These are phyloP conservation scores for Ormia ochracea DNA, from an alignment of 2,888 invertebrate species.

Conservation along the genomic window DNA sequence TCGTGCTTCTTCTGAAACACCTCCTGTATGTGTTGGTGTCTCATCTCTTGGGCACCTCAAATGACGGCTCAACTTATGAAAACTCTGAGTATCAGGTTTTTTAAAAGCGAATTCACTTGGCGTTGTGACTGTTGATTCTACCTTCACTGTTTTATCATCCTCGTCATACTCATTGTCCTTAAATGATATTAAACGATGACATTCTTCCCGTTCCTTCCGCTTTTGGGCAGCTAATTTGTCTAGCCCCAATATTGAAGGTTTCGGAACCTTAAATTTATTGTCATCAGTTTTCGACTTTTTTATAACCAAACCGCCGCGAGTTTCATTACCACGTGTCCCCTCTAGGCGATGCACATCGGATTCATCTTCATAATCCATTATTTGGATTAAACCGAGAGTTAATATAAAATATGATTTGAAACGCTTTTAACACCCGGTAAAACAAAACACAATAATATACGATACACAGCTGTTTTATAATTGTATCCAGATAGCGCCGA, in stretches of 20 bases:
- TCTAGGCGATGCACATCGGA: slow-evolving; percentile 82
- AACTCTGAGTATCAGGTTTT: slow-evolving; percentile 73
- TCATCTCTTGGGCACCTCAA: slow-evolving; percentile 89
- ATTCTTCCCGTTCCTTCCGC: slow-evolving; percentile 80
- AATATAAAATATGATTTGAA: background rate
- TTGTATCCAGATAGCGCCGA: too few relatives aligned
- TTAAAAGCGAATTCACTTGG: slow-evolving; percentile 73
- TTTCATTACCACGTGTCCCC: slow-evolving; percentile 80
- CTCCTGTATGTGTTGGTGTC: slow-evolving; percentile 96
- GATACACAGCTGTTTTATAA: slow-evolving; percentile 8
- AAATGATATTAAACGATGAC: slow-evolving; percentile 83
- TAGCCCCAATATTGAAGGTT: slow-evolving; percentile 86
- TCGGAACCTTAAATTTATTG: slow-evolving; percentile 83
- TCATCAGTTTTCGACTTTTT: slow-evolving; percentile 79
- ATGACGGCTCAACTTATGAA: slow-evolving; percentile 78
- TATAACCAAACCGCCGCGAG: slow-evolving; percentile 84
- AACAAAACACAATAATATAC: slow-evolving; percentile 23
- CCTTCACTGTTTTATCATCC: slow-evolving; percentile 67
- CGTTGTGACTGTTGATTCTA: slow-evolving; percentile 56
- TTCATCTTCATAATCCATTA: slow-evolving; percentile 66
- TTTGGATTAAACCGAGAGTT: background rate
- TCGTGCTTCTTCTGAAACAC: slow-evolving; percentile 84
- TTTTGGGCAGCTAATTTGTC: slow-evolving; percentile 90
- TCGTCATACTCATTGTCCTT: slow-evolving; percentile 78
- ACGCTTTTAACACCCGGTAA: slow-evolving; percentile 44